Base-by-base conservation (phyloP, 2,888 invertebrate species). In the Villa cingulata region DNA sequence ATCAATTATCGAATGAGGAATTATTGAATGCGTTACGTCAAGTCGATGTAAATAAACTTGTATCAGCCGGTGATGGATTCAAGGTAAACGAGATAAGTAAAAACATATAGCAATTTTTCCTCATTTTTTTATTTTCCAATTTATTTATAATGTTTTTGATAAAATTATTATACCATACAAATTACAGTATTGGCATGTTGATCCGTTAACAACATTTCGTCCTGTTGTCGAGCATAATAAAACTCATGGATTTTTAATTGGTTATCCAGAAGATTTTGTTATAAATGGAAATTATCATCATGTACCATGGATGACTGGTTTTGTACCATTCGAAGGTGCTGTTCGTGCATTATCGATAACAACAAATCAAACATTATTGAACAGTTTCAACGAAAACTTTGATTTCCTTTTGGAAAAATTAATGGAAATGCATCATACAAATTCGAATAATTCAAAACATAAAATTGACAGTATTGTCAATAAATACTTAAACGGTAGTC, bases 281-380 rank as follows among this genome's bases (percentile, higher is more conserved):
- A 54, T 57, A 41, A 52, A 50, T n/a, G 72, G 72, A 14, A 59
- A 61, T 34, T 71, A 72, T 44, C 57, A 58, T 14, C 61, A 65
- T 17, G 63, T 75, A 3, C 74, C 76, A 2, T 71, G 70, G 66
- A 66, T 76, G 53, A 58, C 69, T 12, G 74, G 75, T 5, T 59
- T 66, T 2, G 70, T 70, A 3, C 63, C 70, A 2, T 59, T 68
- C 5, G 76, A 76, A 56, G 76, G 75, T 18, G 67, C 72, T 3
- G 64, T 76, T 15, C 65, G 72, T 45, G 70, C 70, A 16, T 62
- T 65, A 1, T 60, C 65, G 14, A 68, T 68, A 12, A 50, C 64
- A 43, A 59, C 61, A 27, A 64, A 64, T 27, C 48, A 54, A 9
- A 56, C 54, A 1, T 51, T 66, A 12, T 55, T 58, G 0, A 39